Conservation (phyloP, 2,113 vertebrate genomes). For the Protobothrops flavoviridis region DNA sequence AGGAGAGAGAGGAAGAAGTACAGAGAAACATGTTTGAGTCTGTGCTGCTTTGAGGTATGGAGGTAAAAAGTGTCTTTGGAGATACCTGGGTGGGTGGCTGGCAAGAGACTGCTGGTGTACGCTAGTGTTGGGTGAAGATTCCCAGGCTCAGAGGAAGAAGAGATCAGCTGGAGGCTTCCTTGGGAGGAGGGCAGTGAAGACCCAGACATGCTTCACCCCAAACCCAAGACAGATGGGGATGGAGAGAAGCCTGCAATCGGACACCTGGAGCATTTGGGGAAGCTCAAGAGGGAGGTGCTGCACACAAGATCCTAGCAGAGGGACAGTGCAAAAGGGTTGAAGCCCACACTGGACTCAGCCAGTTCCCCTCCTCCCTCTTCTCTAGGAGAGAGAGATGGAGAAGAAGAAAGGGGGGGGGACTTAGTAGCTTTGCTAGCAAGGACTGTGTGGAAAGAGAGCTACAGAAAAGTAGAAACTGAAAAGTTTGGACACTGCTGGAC, state of each 20-base stretch:
- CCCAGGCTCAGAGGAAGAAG: not conserved
- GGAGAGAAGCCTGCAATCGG: not conserved
- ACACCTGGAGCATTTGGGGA: not conserved
- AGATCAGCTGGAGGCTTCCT: not conserved
- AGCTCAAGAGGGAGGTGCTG: not conserved
- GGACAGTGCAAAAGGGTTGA: not conserved
- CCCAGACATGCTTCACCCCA: not conserved
- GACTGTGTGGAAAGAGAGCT: not conserved
- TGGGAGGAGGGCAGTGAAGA: not conserved
- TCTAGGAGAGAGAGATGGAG: not conserved
- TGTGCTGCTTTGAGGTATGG: not conserved
- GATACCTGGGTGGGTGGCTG: not conserved
- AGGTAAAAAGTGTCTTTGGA: not conserved
- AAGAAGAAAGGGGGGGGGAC: not conserved
- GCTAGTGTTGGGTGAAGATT: not conserved
- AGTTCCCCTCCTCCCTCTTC: not conserved
- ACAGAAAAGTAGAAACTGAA: not conserved
- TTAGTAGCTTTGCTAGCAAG: not conserved
- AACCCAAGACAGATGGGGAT: not conserved
- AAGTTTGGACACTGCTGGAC: not conserved
- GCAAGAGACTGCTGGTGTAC: not conserved
- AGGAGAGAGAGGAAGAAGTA: not conserved
- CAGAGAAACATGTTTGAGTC: not conserved
- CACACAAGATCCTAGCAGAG: not conserved
- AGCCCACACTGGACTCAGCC: not conserved